Base-by-base conservation (phyloP, 2,888 invertebrate genomes). In the Chymomyza fuscimana region DNA sequence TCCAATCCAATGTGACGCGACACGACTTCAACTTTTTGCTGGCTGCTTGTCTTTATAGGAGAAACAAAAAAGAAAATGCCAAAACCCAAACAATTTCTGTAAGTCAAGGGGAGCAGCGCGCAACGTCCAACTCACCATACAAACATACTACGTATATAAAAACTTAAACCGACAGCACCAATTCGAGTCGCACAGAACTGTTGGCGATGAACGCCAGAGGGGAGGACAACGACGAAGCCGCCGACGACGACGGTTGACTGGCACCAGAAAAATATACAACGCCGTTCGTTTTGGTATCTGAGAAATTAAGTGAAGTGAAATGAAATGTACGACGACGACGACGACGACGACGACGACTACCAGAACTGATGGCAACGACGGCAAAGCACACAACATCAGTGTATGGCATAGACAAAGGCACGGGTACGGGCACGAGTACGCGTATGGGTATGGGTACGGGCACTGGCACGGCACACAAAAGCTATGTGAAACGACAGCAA, bases 241-340 rank as follows among this genome's bases (percentile, higher is more conserved):
- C 52, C 63, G 25, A 40, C 9, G 72, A 40, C 25, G 59, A 40
- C 29, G 12, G 19, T 15, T 36, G 36, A 29, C 46, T 16, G 40
- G 36, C 60, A 29, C 52, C 67, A 81, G 25, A 77, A 73, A 81
- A 81, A 74, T 81, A 80, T 79, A 80, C 79, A 76, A 76, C 83
- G 76, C 74, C 81, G 87, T 87, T 83, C 83, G 83, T 74, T 87
- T 87, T 85, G 85, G 86, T 87, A 85, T 85, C 85, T 86, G 85
- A 83, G 84, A 87, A 85, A 85, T 85, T 85, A 85, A 85, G 82
- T 85, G 86, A 85, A 87, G 80, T 84, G 88, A 87, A 87, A 87
- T 86, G 84, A 86, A 86, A 86, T 86, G 88, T 84, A 86, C 88
- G 86, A 72, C 72, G 76, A 79, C 80, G 76, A 32, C 32, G 32